Evolutionary conservation across 2,888 invertebrate species (phyloP).

Genomic region (Pecten maximus): DNA sequence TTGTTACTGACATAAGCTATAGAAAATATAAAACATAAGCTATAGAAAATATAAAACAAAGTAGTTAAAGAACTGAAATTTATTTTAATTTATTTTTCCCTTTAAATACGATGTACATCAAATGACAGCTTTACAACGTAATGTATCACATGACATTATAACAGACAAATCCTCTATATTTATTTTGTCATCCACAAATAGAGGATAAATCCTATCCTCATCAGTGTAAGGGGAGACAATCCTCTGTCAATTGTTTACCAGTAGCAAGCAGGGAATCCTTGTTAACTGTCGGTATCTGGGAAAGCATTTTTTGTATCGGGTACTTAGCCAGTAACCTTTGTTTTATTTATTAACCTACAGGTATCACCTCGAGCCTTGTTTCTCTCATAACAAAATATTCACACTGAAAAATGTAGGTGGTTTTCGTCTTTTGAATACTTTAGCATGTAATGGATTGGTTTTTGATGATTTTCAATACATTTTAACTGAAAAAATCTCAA

Average conservation of each 20-base stretch:
- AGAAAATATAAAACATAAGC: background rate
- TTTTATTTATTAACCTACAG: too few species aligned
- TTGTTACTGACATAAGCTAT: background rate
- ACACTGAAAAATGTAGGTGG: too few species aligned
- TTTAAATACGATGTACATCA: background rate
- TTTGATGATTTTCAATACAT: too few species aligned
- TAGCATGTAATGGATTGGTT: too few species aligned
- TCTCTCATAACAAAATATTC: too few species aligned
- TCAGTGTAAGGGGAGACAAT: background rate
- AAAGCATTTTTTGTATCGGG: too few species aligned
- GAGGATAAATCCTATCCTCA: background rate
- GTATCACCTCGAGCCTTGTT: too few species aligned
- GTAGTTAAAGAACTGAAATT: background rate
- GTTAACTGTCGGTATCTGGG: background rate
- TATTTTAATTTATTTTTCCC: background rate
- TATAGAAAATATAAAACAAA: background rate
- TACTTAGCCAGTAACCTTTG: too few species aligned
- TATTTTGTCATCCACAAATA: background rate
- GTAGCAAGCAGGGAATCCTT: background rate
- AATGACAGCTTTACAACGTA: constrained; percentile 5
- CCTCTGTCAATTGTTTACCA: background rate
- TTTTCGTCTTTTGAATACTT: too few species aligned
- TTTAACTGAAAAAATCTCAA: too few species aligned
- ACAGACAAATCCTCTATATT: background rate
- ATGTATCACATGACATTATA: background rate